phyloP scores from a whole-genome alignment of 2,888 invertebrate genomes.

The Polylopha cassiicola region DNA sequence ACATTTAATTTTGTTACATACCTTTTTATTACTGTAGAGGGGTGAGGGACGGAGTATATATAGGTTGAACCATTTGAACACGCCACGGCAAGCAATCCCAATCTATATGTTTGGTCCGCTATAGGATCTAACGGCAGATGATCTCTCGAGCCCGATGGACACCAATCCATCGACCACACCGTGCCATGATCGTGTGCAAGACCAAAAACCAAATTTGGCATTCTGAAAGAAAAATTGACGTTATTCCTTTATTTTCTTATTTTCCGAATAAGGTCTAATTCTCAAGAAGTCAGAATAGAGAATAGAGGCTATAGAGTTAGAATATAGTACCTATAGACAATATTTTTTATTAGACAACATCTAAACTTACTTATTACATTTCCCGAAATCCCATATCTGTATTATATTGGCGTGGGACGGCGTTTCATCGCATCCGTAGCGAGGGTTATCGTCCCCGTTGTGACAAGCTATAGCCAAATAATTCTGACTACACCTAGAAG shows the following conservation, averaged over 20 bases:
- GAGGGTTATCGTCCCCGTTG: conserved; percentile 68
- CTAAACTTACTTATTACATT: conserved; percentile 52
- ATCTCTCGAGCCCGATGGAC: conserved; percentile 84
- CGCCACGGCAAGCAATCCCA: conserved; percentile 84
- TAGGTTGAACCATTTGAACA: conserved; percentile 81
- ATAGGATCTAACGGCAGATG: conserved; percentile 11
- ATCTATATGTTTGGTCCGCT: conserved; percentile 43
- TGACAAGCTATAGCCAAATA: conserved; percentile 79
- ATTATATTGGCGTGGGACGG: conserved; percentile 72
- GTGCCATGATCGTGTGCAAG: conserved; percentile 80
- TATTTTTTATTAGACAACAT: not conserved
- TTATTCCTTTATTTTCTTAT: too few relatives aligned
- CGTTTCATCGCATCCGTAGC: conserved; percentile 48
- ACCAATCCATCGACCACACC: conserved; percentile 85
- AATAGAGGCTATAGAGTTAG: too few relatives aligned
- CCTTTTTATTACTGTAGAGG: conserved; percentile 39
- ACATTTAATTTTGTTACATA: conserved; percentile 32
- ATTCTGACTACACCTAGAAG: conserved; percentile 41
- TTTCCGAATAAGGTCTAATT: too few relatives aligned
- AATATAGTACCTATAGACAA: too few relatives aligned
- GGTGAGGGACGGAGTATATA: conserved; percentile 78
- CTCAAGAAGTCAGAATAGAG: too few relatives aligned
- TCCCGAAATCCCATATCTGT: conserved; percentile 83
- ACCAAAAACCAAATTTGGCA: conserved; percentile 69
- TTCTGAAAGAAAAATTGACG: conserved; percentile 31